These are phyloP conservation scores for Meliscaeva auricollis DNA, from an alignment of 2,888 invertebrate genomes.

Conservation along the genomic window DNA sequence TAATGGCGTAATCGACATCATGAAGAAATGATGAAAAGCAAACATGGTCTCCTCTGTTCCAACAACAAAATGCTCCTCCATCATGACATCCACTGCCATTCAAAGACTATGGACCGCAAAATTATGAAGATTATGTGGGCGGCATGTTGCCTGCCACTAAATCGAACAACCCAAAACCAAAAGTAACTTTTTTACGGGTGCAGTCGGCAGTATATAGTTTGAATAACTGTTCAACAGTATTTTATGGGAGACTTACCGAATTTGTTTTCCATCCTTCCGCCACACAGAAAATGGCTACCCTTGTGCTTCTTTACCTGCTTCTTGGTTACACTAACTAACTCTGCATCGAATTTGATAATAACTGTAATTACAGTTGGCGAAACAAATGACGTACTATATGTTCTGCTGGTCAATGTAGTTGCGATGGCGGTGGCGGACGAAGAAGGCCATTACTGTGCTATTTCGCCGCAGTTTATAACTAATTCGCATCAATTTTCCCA, in stretches of 20 bases:
- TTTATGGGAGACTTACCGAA: slow-evolving; percentile 47
- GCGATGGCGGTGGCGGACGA: neutral
- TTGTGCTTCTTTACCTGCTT: slow-evolving; percentile 26
- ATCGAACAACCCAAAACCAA: slow-evolving; percentile 27
- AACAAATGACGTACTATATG: slow-evolving; percentile 65
- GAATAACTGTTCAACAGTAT: slow-evolving; percentile 19
- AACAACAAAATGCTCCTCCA: slow-evolving; percentile 16
- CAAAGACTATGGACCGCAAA: slow-evolving; percentile 37
- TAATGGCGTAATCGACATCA: slow-evolving; percentile 74
- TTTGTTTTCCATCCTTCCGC: slow-evolving; percentile 45
- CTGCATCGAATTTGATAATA: slow-evolving; percentile 58
- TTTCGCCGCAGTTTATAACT: slow-evolving; percentile 20
- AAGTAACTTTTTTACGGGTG: slow-evolving; percentile 61
- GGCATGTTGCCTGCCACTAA: slow-evolving; percentile 50
- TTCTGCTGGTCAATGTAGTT: slow-evolving; percentile 31
- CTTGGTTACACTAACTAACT: slow-evolving; percentile 53
- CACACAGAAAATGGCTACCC: neutral
- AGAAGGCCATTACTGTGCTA: neutral
- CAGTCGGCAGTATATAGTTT: slow-evolving; percentile 51
- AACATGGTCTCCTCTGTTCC: slow-evolving; percentile 53
- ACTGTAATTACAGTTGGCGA: slow-evolving; percentile 50
- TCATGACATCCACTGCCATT: slow-evolving; percentile 53
- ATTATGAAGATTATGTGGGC: slow-evolving; percentile 75
- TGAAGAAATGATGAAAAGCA: slow-evolving; percentile 70
- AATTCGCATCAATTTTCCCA: slow-evolving; percentile 53